phyloP scores from a whole-genome alignment of 2,888 invertebrate genomes.

The Halictus ligatus region DNA sequence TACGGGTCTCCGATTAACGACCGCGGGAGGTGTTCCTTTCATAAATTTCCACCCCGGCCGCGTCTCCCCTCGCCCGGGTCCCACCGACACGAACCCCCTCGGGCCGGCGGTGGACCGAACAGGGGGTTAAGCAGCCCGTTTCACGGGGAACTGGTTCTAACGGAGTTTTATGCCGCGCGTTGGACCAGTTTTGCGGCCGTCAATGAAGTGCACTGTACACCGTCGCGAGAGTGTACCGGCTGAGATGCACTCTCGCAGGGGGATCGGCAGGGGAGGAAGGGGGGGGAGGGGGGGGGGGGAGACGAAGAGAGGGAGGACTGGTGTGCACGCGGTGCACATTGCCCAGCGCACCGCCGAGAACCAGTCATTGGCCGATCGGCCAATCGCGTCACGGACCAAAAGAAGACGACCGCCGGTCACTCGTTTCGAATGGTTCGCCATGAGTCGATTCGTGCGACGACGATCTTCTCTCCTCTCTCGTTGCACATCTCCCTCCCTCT shows the following conservation, averaged over 20 bases:
- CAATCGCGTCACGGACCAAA: conserved; percentile 63
- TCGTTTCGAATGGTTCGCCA: conserved; percentile 59
- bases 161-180: conserved; percentile 67
- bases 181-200: conserved; percentile 69
- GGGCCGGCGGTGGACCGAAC: neutral
- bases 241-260: conserved; percentile 4
- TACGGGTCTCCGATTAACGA: neutral
- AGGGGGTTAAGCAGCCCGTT: conserved; percentile 46
- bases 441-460: conserved; percentile 50
- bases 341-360: conserved; percentile 43
- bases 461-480: conserved; percentile 25
- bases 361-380: conserved; percentile 65
- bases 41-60: conserved; percentile 7
- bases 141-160: conserved; percentile 66
- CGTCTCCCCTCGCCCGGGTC: neutral
- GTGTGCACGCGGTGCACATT: conserved; percentile 35
- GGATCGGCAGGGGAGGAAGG: neutral
- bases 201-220: conserved; percentile 70
- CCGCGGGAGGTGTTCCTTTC: conserved; percentile 19
- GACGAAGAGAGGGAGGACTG: conserved; percentile 7
- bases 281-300: neutral
- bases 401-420: conserved; percentile 62
- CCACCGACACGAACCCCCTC: conserved; percentile 4
- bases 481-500: conserved; percentile 10
- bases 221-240: conserved; percentile 53